A percentile compares a stretch with the other conserved stretches of the same genome.
Evolutionary conservation across 2,113 vertebrate genomes (phyloP).

Genomic region (Aptenodytes patagonicus): DNA sequence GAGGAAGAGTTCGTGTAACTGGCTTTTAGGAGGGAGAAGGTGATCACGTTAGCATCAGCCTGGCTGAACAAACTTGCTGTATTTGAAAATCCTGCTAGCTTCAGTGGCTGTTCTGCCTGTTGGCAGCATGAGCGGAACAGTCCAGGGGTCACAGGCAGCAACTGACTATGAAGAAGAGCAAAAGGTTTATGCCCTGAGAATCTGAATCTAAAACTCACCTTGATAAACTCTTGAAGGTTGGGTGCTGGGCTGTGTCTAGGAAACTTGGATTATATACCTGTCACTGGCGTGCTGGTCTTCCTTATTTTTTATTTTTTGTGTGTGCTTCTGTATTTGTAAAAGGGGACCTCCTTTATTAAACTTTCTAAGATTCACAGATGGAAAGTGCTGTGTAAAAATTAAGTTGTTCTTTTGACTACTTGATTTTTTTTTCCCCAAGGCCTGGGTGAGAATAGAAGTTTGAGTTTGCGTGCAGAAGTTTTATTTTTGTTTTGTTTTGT

Average conservation of each 20-base stretch:
- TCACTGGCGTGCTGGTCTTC: neutral
- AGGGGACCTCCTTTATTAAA: neutral
- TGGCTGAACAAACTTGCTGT: neutral
- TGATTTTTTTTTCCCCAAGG: neutral
- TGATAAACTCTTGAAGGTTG: neutral
- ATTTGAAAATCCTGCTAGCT: neutral
- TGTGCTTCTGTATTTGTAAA: neutral
- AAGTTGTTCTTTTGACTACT: neutral
- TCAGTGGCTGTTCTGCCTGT: neutral
- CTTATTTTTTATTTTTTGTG: neutral
- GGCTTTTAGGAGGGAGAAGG: neutral
- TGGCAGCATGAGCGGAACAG: neutral
- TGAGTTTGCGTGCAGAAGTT: neutral
- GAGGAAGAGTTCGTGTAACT: neutral
- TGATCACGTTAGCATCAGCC: neutral
- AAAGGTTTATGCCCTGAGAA: neutral
- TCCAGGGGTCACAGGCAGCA: neutral
- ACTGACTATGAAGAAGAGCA: neutral
- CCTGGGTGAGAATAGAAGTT: neutral
- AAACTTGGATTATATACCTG: neutral
- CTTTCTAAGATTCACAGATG: neutral
- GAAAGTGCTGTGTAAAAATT: neutral
- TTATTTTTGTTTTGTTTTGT: slow-evolving; percentile 33
- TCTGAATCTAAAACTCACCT: neutral
- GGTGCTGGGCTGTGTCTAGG: neutral